Evolutionary conservation across 2,888 invertebrate genomes (phyloP).

Genomic region (Ectropis crepuscularia): DNA sequence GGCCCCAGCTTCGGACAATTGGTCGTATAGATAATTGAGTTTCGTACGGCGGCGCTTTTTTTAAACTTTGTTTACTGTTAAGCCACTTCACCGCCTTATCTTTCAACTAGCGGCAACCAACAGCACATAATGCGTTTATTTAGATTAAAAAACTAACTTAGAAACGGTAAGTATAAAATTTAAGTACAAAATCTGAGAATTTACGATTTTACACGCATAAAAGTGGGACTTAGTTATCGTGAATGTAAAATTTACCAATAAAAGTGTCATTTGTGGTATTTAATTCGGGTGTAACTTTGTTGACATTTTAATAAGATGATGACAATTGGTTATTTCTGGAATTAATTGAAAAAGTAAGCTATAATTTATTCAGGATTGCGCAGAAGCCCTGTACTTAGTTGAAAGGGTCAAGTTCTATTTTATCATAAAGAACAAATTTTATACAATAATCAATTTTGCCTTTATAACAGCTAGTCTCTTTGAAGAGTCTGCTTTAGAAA

Average conservation of each 20-base stretch:
- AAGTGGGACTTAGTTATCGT: conserved; percentile 40
- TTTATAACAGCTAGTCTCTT: no score
- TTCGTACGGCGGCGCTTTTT: conserved; percentile 68
- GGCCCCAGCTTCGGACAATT: conserved; percentile 75
- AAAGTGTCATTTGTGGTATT: conserved; percentile 46
- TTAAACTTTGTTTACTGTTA: conserved; percentile 69
- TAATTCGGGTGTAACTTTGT: conserved; percentile 30
- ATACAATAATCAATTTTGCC: no score
- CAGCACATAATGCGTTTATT: conserved; percentile 57
- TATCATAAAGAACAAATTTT: no score
- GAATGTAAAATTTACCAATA: conserved; percentile 49
- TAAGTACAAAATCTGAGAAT: conserved; percentile 35
- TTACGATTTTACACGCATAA: conserved; percentile 43
- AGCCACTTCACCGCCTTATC: conserved; percentile 63
- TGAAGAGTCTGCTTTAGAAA: no score
- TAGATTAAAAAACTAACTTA: conserved; percentile 55
- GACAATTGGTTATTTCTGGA: conserved; percentile 17
- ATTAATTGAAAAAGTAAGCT: no score
- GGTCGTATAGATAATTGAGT: conserved; percentile 83
- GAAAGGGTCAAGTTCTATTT: no score
- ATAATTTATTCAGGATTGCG: no score
- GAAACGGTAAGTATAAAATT: conserved; percentile 27
- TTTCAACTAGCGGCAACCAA: conserved; percentile 48
- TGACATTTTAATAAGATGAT: conserved; percentile 38
- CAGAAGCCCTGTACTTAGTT: no score